phyloP scores from a whole-genome alignment of 2,797 vertebrate species.

The Clarias laeviceps region DNA sequence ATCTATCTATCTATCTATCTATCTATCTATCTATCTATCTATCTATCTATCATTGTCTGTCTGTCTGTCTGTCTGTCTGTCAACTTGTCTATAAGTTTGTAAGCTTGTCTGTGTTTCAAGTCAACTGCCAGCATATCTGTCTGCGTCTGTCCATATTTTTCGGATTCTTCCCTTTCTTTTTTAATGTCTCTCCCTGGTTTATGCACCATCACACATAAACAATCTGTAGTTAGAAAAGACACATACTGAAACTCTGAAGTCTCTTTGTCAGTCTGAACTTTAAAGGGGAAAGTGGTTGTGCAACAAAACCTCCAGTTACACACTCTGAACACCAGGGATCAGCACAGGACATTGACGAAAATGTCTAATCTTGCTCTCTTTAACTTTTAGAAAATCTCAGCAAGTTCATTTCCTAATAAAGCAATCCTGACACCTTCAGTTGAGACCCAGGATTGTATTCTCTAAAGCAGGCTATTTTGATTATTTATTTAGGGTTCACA shows the following conservation, averaged over 20 bases:
- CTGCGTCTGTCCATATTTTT: too few species aligned
- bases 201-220: neutral
- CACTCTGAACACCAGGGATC: slow-evolving; percentile 33
- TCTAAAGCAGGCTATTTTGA: neutral
- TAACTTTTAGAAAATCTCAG: neutral
- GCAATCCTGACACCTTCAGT: neutral
- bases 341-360: slow-evolving; percentile 11
- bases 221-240: neutral
- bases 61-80: too few species aligned
- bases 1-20: neutral
- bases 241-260: neutral
- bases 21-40: neutral
- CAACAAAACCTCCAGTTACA: slow-evolving; percentile 20
- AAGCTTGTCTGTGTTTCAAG: neutral
- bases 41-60: too few species aligned
- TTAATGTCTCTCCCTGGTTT: neutral
- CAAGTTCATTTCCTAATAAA: neutral
- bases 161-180: neutral
- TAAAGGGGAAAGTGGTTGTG: neutral
- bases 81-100: neutral
- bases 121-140: too few species aligned
- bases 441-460: neutral
- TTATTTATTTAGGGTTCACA: neutral
- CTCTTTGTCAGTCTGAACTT: neutral
- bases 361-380: neutral